Evolutionary conservation across 2,888 invertebrate genomes (phyloP), one percentile per base, ranked within the genome.

Genomic region (Dynastes hyllus): DNA sequence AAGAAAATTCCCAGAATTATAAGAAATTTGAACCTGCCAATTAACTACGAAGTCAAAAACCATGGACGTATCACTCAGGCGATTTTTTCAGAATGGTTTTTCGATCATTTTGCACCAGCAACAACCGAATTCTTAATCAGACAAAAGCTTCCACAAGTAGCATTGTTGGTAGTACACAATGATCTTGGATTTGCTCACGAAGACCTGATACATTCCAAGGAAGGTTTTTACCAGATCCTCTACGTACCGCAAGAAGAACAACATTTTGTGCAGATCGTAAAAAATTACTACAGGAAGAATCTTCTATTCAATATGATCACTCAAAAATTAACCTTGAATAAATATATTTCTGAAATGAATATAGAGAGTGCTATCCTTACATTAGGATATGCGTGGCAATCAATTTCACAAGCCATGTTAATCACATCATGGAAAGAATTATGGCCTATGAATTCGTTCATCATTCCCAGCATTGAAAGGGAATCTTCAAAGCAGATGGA

Each of bases 21-120:
- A 22, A 58, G 22, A 1, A 27, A 29, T 32, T 11, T n/a, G 5
- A 32, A 70, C 29, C 32, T 53, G 11, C 27, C 51, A 27, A 29
- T 70, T 29, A 50, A 45, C 22, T 70, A 53, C 8, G 29, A 53
- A n/a, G n/a, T 13, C 13, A 22, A 53, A 13, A 32, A 2, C 3
- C 37, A 53, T n/a, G 32, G 16, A 53, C 2, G 11, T n/a, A 13
- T 53, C 2, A 70, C 70, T 0, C 13, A 53, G 29, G 55, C 53
- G 1, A 29, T 53, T 3, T 70, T 70, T 11, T 27, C 32, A n/a
- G 9, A 53, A 11, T 70, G 70, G 70, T 70, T 70, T 5, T 32
- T 29, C 13, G 70, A 70, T n/a, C 32, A 53, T 16, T 70, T 70
- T 32, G 32, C 53, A 53, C 70, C 70, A 70, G 29, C 70, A 11